Evolutionary conservation across 2,888 invertebrate species (phyloP).

Genomic region (Athalia rosae): DNA sequence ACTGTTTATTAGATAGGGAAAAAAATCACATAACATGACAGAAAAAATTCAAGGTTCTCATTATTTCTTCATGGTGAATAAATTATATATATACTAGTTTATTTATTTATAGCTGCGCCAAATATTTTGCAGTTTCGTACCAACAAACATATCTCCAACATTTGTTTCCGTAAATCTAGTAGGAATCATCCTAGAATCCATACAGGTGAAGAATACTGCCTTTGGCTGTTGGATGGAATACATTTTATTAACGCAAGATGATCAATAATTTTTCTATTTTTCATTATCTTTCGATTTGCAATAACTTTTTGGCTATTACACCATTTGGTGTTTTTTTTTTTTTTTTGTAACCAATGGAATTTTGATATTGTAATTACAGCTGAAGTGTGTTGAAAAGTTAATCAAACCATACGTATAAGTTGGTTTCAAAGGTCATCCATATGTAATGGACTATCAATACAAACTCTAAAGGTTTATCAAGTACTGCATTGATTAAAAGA

Average conservation of each 20-base stretch:
- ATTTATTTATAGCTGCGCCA: conserved; percentile 22
- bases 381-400: too few relatives aligned
- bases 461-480: too few relatives aligned
- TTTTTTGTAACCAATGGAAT: too few relatives aligned
- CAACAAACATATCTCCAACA: conserved; percentile 98
- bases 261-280: not conserved
- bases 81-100: not conserved
- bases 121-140: conserved; percentile 74
- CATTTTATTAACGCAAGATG: conserved; percentile 38
- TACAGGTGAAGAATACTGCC: conserved; percentile 97
- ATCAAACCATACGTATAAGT: too few relatives aligned
- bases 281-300: too few relatives aligned
- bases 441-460: too few relatives aligned
- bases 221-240: conserved; percentile 84
- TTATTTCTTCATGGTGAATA: too few relatives aligned
- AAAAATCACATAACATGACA: not conserved
- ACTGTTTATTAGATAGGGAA: not conserved
- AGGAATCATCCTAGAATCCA: conserved; percentile 98
- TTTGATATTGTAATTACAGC: too few relatives aligned
- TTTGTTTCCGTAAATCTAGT: conserved; percentile 96
- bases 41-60: not conserved
- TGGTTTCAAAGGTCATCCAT: too few relatives aligned
- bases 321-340: too few relatives aligned
- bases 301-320: too few relatives aligned
- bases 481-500: too few relatives aligned